A percentile compares a stretch with the other conserved stretches of the same genome.
Evolutionary conservation across 35 echinoderm and acorn worm species (phyloP).

Genomic region (Stichopus chloronotus): DNA sequence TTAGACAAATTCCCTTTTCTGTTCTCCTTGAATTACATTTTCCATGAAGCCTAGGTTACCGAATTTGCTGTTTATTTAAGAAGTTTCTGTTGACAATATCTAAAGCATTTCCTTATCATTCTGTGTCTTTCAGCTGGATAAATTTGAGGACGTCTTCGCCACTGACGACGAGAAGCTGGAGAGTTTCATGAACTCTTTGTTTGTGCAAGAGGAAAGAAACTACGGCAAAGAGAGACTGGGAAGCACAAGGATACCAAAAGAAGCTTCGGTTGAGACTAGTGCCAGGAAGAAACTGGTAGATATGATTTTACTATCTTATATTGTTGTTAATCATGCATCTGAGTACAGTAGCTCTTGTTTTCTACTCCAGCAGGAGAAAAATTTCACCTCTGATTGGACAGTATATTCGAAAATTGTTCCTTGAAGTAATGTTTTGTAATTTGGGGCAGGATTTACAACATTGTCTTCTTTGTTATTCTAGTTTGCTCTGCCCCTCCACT

Average conservation of each 20-base stretch:
- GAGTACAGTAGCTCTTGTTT: not conserved
- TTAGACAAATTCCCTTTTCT: too few relatives aligned
- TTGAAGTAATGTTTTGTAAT: too few relatives aligned
- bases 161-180: slow-evolving; percentile 87
- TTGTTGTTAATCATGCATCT: not conserved
- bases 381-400: not conserved
- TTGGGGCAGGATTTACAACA: too few relatives aligned
- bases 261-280: slow-evolving; percentile 78
- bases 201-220: slow-evolving; percentile 87
- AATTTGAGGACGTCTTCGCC: slow-evolving; percentile 81
- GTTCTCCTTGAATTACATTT: too few relatives aligned
- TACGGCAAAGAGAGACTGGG: slow-evolving; percentile 85
- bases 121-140: slow-evolving; percentile 73
- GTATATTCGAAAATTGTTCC: too few relatives aligned
- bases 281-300: slow-evolving; percentile 81
- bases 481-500: too few relatives aligned
- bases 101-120: too few relatives aligned
- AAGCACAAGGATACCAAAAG: slow-evolving; percentile 82
- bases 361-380: not conserved
- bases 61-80: too few relatives aligned
- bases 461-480: too few relatives aligned
- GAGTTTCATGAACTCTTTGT: slow-evolving; percentile 74
- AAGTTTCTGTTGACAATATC: too few relatives aligned
- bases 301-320: not conserved
- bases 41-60: too few relatives aligned